Percentiles rank a stretch among this genome's conserved stretches.
Conservation (phyloP, 2,888 invertebrate species). For the Nemotelus nigrinus region DNA sequence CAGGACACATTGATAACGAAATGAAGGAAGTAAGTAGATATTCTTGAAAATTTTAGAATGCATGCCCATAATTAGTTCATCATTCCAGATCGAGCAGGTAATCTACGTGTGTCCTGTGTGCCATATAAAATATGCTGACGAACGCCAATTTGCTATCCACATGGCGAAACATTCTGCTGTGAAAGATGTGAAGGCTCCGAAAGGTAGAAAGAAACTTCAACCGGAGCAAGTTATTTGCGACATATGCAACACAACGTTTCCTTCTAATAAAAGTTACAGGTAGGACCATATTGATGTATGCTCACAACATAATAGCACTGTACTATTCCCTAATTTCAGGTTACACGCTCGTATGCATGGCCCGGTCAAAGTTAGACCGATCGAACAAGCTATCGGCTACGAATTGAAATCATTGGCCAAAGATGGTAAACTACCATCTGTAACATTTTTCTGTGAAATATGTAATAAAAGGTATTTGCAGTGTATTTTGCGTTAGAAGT, state of each 20-base stretch:
- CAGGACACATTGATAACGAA: no score
- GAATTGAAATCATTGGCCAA: constrained; percentile 58
- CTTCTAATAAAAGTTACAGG: constrained; percentile 70
- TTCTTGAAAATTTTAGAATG: no score
- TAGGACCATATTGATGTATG: constrained; percentile 39
- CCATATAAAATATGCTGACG: constrained; percentile 66
- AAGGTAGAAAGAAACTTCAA: no score
- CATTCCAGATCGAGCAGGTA: no score
- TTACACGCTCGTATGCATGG: constrained; percentile 80
- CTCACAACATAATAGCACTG: background rate
- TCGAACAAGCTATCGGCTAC: constrained; percentile 59
- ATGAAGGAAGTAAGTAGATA: no score
- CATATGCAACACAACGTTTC: constrained; percentile 72
- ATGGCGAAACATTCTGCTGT: constrained; percentile 62
- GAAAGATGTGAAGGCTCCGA: background rate
- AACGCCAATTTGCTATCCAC: constrained; percentile 71
- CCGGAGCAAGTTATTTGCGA: constrained; percentile 20
- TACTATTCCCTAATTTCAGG: constrained; percentile 61
- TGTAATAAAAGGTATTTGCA: constrained; percentile 66
- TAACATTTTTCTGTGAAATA: constrained; percentile 66
- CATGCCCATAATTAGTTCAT: no score
- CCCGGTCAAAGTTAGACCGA: constrained; percentile 69
- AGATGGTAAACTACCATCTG: constrained; percentile 56
- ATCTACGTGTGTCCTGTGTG: constrained; percentile 65
- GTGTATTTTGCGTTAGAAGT: constrained; percentile 59